Percentiles rank a stretch among this genome's conserved stretches.
These are phyloP conservation scores for Sarcophilus harrisii DNA, from an alignment of 2,797 vertebrate genomes.

Conservation along the genomic window DNA sequence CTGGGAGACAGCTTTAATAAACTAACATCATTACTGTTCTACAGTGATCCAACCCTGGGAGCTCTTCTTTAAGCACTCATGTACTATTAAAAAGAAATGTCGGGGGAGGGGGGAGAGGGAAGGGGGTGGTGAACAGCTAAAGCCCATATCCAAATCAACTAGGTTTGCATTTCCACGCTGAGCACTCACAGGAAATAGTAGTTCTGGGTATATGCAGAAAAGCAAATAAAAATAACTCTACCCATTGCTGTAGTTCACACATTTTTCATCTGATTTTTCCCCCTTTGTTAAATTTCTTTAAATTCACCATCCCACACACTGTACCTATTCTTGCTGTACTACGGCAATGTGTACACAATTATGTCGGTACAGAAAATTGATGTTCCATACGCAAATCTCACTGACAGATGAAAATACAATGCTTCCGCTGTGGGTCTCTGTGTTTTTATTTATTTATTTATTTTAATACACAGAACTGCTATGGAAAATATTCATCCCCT, in stretches of 20 bases:
- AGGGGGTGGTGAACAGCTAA: too few relatives aligned
- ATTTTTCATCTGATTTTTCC: constrained; percentile 49
- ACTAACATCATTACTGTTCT: accelerated
- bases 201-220: constrained; percentile 19
- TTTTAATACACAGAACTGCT: constrained; percentile 36
- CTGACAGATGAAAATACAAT: constrained; percentile 13
- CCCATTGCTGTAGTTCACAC: not conserved
- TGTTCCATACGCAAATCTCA: constrained; percentile 15
- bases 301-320: constrained; percentile 22
- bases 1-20: accelerated
- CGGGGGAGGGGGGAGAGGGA: too few relatives aligned
- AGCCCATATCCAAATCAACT: not conserved
- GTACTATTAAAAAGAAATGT: constrained; percentile 16
- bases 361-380: constrained; percentile 39
- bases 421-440: not conserved
- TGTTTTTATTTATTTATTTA: constrained; percentile 35
- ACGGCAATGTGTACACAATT: constrained; percentile 33
- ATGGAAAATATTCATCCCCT: constrained; percentile 10
- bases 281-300: constrained; percentile 42
- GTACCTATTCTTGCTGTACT: not conserved
- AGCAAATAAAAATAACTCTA: constrained; percentile 50
- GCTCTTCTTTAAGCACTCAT: not conserved
- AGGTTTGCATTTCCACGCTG: not conserved
- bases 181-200: not conserved
- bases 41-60: not conserved